These are phyloP conservation scores for Hydropotes inermis DNA, from an alignment of 2,113 vertebrate species.

Conservation along the genomic window DNA sequence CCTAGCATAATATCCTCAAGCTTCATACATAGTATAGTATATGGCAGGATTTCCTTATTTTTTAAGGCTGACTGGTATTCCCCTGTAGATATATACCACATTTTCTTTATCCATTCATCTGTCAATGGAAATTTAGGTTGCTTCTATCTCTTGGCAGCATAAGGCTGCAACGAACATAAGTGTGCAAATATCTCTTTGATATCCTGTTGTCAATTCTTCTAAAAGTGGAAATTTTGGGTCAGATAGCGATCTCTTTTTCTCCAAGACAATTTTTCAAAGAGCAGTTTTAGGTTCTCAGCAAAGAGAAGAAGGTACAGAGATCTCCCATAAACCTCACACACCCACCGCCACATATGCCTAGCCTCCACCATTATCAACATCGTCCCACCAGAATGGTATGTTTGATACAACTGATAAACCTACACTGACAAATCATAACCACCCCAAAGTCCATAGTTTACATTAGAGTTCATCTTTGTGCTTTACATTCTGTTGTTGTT, in stretches of 20 bases:
- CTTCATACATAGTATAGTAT: neutral
- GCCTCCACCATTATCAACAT: neutral
- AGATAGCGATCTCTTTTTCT: neutral
- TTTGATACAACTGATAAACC: neutral
- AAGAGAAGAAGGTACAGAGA: neutral
- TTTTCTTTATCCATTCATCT: neutral
- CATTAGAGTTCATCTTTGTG: neutral
- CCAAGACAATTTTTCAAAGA: neutral
- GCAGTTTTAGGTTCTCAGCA: neutral
- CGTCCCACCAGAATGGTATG: neutral
- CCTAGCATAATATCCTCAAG: neutral
- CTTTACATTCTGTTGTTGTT: neutral
- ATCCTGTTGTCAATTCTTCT: neutral
- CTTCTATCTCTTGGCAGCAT: neutral
- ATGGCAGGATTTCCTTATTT: neutral
- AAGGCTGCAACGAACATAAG: neutral
- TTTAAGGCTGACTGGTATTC: neutral
- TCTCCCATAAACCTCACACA: neutral
- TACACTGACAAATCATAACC: neutral
- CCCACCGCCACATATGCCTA: neutral
- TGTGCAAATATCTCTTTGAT: neutral
- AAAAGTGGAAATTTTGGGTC: neutral
- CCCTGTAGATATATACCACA: neutral
- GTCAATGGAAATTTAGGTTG: neutral
- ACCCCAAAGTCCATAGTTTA: neutral